Evolutionary conservation across 2,113 vertebrate species (phyloP).

Genomic region (Oryzias melastigma): DNA sequence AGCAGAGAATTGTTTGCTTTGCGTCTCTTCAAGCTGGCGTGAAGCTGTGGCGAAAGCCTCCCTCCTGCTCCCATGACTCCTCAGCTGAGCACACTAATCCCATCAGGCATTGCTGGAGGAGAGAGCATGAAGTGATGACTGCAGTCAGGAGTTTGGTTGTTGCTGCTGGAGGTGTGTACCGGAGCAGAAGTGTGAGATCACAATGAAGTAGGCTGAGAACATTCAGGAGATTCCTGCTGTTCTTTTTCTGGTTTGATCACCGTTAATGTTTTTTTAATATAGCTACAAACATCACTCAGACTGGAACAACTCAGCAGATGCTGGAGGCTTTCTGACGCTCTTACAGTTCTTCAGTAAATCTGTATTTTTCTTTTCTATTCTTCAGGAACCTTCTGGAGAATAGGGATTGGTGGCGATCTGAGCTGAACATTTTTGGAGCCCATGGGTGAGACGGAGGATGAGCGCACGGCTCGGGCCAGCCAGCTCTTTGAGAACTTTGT

Average conservation of each 20-base stretch:
- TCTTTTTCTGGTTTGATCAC: too few relatives aligned
- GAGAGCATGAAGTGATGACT: conserved; percentile 1
- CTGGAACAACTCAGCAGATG: too few relatives aligned
- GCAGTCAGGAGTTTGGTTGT: conserved; percentile 15
- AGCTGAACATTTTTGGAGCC: conserved; percentile 12
- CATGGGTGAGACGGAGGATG: conserved; percentile 90
- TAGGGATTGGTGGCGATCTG: fast-evolving
- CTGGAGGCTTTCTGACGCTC: background rate
- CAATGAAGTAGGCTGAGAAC: background rate
- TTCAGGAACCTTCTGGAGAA: conserved; percentile 31
- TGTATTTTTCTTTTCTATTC: background rate
- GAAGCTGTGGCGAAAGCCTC: background rate
- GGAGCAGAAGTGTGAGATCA: background rate
- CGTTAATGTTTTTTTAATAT: too few relatives aligned
- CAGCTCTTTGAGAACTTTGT: conserved; percentile 95
- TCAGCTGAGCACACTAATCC: conserved; percentile 62
- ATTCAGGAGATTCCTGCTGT: too few relatives aligned
- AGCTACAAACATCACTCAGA: too few relatives aligned
- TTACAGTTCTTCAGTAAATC: background rate
- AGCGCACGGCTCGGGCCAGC: conserved; percentile 83
- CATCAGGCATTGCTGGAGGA: conserved; percentile 42
- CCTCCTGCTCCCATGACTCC: conserved; percentile 46
- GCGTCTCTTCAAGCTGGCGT: background rate
- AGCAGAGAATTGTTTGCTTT: conserved; percentile 1
- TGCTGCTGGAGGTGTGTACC: conserved; percentile 2